Base-by-base conservation (phyloP, 1,140 invertebrate species). In the Parapsyche elsis region DNA sequence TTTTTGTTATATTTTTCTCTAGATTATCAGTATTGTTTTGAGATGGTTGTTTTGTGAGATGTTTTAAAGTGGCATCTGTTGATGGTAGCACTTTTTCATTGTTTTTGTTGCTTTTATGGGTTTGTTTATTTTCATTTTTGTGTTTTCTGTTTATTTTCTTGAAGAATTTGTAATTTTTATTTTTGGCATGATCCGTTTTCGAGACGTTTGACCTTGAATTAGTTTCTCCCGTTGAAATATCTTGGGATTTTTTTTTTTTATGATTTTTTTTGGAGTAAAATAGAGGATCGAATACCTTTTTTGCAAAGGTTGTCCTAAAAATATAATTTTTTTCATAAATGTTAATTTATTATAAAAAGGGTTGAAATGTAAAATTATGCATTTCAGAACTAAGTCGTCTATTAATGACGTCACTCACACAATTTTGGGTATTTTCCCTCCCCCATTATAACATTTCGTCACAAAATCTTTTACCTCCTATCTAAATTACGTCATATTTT, bases 61-160 rank as follows among this genome's bases (percentile, higher is more conserved):
- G 30, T 38, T 38, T 38, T 1, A 4, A 7, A 38, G 30, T 1
- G 30, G 1, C 30, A 38, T 4, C 30, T 1, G 30, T 38, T 38
- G 30, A 38, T 38, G 30, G 30, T 38, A 7, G 1, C 30, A 4
- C 30, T 38, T 38, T 38, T 38, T 38, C 30, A 38, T 7, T 38
- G 30, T 1, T 7, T 38, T 38, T 67, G 26, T 9, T 12, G 1
- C 26, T 26, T 26, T 7, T 26, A 26, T 26, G 2, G 24, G 23
- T 26, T 26, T 26, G 9, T 30, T 67, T 67, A 23, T 61, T 26
- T 1, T 46, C 70, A 24, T 30, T 7, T 44, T 71, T 71, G 26
- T 46, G 26, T 19, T 71, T 71, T 71, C 30, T 71, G 44, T 46
- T 73, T 73, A 10, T 19, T 46, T 73, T 53, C 45, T 12, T 46